Percentiles rank a stretch among this genome's conserved stretches.
Conservation (phyloP, 2,888 invertebrate species). For the Drosophila multiciliata region DNA sequence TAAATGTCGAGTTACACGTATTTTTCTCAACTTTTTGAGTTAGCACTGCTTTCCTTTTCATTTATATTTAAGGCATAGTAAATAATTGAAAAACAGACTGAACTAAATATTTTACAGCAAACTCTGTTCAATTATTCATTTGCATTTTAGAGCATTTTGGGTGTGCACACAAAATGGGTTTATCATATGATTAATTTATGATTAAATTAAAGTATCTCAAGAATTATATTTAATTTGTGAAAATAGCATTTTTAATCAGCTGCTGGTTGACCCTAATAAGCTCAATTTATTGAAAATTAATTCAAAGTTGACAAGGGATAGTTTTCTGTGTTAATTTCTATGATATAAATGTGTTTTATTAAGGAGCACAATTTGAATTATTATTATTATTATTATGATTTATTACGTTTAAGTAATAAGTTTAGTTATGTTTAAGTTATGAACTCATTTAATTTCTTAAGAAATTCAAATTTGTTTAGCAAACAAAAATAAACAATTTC, state of each 20-base stretch:
- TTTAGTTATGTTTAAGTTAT: too few relatives aligned
- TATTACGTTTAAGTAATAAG: too few relatives aligned
- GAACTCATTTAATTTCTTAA: not conserved
- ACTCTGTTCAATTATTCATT: not conserved
- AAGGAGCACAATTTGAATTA: not conserved
- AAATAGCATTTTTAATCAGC: not conserved
- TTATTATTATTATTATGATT: too few relatives aligned
- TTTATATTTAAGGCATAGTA: not conserved
- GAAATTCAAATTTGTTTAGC: not conserved
- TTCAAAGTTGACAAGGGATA: not conserved
- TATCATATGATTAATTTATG: not conserved
- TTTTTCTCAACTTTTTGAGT: not conserved
- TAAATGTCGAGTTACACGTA: slow-evolving; percentile 1
- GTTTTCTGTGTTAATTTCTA: not conserved
- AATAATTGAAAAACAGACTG: not conserved
- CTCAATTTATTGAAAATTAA: slow-evolving; percentile 1
- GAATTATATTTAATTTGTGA: slow-evolving; percentile 2
- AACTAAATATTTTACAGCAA: not conserved
- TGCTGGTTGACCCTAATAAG: not conserved
- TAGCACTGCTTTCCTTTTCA: not conserved
- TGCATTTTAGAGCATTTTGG: not conserved
- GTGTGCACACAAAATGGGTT: not conserved
- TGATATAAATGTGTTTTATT: not conserved
- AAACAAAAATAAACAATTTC: not conserved
- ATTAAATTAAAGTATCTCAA: not conserved